Base-by-base conservation (phyloP, 2,888 invertebrate genomes). In the Phragmatobia fuliginosa region DNA sequence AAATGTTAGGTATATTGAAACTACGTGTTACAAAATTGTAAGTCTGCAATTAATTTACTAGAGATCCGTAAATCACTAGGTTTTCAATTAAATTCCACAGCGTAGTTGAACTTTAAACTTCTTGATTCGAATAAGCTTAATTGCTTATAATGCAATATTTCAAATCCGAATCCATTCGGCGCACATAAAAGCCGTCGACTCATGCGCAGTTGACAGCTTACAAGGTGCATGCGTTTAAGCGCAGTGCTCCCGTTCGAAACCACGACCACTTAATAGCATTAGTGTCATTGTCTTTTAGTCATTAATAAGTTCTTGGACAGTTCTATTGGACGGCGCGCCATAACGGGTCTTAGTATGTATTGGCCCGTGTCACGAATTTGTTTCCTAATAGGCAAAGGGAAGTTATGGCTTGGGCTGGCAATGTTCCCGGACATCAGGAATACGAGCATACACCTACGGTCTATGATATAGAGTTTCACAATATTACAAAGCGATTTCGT, bases 221-320 rank as follows among this genome's bases (percentile, higher is more conserved):
- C 83, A 83, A 84, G 85, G 86, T 87, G 86, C 86, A 84, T 85
- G 85, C 87, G 85, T 86, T 88, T 87, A 88, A 90, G 82, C 83
- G 82, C 82, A 75, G 81, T 82, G 87, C 85, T 84, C 86, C 87
- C 85, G 87, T 89, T 89, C 85, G 83, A 85, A 84, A 80, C 79
- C 81, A 81, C 83, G 85, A 87, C 87, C 89, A 89, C 90, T 92
- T 94, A 92, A 94, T 94, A 90, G 90, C 91, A 91, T 93, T 92
- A 92, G 90, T 88, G 87, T 92, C 91, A 93, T 93, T 94, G 94
- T 93, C 91, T 89, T 85, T 80, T 78, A 82, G 86, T 89, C 92
- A 91, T 95, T 94, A 94, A 94, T 94, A 94, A 93, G 90, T 86
- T 84, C 81, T 78, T 80, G 84, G 92, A 93, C 92, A 92, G 92